Evolutionary conservation across 2,888 invertebrate species (phyloP).

Genomic region (Oscheius myriophilus): DNA sequence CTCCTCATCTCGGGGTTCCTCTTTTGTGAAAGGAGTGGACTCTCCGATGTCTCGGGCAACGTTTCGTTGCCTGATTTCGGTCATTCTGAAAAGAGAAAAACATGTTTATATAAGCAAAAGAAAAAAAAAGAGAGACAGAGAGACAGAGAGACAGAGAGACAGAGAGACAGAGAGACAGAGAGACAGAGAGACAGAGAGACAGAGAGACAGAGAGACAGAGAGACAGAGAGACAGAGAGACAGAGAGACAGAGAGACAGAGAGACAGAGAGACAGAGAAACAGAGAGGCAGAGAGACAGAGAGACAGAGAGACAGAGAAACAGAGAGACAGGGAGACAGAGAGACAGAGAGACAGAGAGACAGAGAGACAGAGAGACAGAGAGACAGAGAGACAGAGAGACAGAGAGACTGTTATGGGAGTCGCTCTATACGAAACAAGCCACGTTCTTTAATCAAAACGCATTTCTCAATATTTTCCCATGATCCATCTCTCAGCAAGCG

Average conservation of each 20-base stretch:
- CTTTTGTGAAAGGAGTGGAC: too few relatives aligned
- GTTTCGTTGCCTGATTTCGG: too few relatives aligned
- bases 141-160: conserved; percentile 4
- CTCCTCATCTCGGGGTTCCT: too few relatives aligned
- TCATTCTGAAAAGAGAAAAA: too few relatives aligned
- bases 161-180: conserved; percentile 6
- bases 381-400: conserved; percentile 4
- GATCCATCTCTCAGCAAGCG: too few relatives aligned
- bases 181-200: not conserved
- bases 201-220: conserved; percentile 6
- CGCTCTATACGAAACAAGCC: too few relatives aligned
- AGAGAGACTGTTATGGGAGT: not conserved
- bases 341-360: not conserved
- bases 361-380: conserved; percentile 2
- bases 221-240: conserved; percentile 1
- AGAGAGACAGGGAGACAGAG: not conserved
- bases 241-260: not conserved
- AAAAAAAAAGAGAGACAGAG: not conserved
- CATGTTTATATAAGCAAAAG: not conserved
- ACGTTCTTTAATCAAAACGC: too few relatives aligned
- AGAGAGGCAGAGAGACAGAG: conserved; percentile 1
- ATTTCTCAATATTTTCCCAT: too few relatives aligned
- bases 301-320: conserved; percentile 4
- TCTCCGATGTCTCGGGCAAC: too few relatives aligned
- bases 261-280: not conserved